Base-by-base conservation (phyloP, 2,888 invertebrate genomes). In the Drosophila stalkeri region DNA sequence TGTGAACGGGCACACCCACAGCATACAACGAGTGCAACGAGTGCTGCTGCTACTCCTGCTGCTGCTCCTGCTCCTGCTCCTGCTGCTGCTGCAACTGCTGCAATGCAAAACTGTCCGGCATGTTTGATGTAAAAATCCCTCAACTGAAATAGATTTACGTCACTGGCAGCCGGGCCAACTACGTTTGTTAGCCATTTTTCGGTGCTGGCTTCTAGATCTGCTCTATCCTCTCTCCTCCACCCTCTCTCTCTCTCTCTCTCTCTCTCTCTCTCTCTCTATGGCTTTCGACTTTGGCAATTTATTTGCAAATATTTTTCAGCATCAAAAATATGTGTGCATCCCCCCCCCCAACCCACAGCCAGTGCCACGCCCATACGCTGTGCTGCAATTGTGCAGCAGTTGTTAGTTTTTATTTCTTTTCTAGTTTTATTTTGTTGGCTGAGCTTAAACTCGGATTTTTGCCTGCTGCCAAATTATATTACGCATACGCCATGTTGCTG, bases 71-170 rank as follows among this genome's bases (percentile, higher is more conserved):
- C 16, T 20, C 14, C 11, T 41, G 27, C 44, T 51, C 20, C 5
- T 49, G 14, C 35, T 49, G 60, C 31, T 49, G 49, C 27, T 43
- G 55, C 33, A 43, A 43, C 27, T 44, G 51, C 59, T 49, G 72
- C 74, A 82, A 85, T 78, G 74, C 74, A 85, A 80, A 88, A 81
- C 85, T 89, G 89, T 89, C 89, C 89, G 72, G 79, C 72, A 90
- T 90, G 82, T 90, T 86, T 88, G 81, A 90, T 86, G 82, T 86
- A 73, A 81, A 86, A 90, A 90, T 86, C 86, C 86, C 89, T 88
- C 89, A 86, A 86, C 86, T 90, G 83, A 86, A 90, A 86, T 90
- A 86, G 90, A 90, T 86, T 86, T 90, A 90, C 90, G 88, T 90
- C 90, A 90, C 86, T 88, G 79, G 60, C 90, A 87, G 90, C 76